A percentile compares a stretch with the other conserved stretches of the same genome.
Conservation (phyloP, 2,888 invertebrate genomes). For the Physocephala rufipes region DNA sequence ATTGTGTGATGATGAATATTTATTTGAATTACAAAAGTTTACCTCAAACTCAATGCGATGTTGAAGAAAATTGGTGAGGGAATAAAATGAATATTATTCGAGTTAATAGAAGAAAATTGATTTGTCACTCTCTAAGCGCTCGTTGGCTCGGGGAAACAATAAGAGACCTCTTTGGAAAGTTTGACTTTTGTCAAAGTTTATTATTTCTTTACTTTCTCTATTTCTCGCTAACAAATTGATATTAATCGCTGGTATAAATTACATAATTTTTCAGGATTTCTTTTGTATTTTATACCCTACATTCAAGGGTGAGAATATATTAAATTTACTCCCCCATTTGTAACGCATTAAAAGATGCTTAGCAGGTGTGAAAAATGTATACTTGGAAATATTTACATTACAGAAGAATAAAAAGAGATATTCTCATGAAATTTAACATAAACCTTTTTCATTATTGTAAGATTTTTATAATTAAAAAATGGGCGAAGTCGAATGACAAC, state of each 20-base stretch:
- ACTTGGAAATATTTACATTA: too few relatives aligned
- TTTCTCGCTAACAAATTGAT: constrained; percentile 59
- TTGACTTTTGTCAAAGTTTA: constrained; percentile 22
- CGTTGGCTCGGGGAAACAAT: not conserved
- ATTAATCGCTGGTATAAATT: constrained; percentile 60
- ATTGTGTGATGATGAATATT: constrained; percentile 61
- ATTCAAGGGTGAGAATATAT: too few relatives aligned
- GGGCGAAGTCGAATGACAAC: too few relatives aligned
- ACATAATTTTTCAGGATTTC: constrained; percentile 31
- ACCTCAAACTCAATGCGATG: constrained; percentile 30
- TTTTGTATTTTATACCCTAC: too few relatives aligned
- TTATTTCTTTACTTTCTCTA: constrained; percentile 31
- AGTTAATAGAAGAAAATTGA: constrained; percentile 52
- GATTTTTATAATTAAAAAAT: too few relatives aligned
- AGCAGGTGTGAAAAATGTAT: too few relatives aligned
- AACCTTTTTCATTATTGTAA: too few relatives aligned
- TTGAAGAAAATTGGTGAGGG: not conserved
- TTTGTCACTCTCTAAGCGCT: constrained; percentile 49
- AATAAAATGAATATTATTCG: constrained; percentile 11
- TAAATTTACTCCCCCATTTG: too few relatives aligned
- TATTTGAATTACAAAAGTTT: constrained; percentile 61
- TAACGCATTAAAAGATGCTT: too few relatives aligned
- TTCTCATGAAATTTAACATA: too few relatives aligned
- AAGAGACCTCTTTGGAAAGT: constrained; percentile 24
- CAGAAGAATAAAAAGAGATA: too few relatives aligned